Percentiles rank a stretch among this genome's conserved stretches.
These are phyloP conservation scores for Cotesia congregata DNA, from an alignment of 2,888 invertebrate species.

Conservation along the genomic window DNA sequence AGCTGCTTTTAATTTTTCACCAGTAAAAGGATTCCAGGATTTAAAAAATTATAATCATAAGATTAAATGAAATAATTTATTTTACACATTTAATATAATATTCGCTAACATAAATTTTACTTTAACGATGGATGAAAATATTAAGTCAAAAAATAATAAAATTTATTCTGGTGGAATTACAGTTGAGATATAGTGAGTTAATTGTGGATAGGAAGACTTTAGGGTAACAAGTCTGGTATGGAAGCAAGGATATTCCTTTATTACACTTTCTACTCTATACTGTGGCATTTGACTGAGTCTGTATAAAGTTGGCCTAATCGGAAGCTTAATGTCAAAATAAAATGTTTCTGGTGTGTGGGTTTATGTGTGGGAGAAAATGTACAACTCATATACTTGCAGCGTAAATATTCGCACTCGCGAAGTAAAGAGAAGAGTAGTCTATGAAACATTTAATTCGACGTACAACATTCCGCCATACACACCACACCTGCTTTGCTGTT, in stretches of 20 bases:
- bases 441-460: constrained; percentile 65
- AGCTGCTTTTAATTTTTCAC: background rate
- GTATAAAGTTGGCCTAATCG: constrained; percentile 51
- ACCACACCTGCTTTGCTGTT: constrained; percentile 36
- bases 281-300: constrained; percentile 31
- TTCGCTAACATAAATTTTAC: background rate
- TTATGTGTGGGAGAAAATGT: background rate
- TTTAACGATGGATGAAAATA: background rate
- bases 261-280: background rate
- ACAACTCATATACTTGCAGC: constrained; percentile 30
- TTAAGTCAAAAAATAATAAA: background rate
- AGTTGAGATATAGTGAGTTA: background rate
- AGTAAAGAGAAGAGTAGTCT: constrained; percentile 37
- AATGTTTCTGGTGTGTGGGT: constrained; percentile 44
- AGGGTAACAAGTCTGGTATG: background rate
- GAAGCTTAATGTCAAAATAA: constrained; percentile 53
- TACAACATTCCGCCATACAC: constrained; percentile 48
- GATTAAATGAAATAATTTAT: background rate
- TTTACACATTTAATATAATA: background rate
- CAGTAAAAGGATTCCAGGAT: background rate
- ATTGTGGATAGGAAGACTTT: background rate
- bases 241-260: too few species aligned
- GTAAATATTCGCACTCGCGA: constrained; percentile 51
- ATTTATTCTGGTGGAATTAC: background rate
- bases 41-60: background rate